Base-by-base conservation (phyloP, 1,140 invertebrate species). In the Drosophila sturtevanti region DNA sequence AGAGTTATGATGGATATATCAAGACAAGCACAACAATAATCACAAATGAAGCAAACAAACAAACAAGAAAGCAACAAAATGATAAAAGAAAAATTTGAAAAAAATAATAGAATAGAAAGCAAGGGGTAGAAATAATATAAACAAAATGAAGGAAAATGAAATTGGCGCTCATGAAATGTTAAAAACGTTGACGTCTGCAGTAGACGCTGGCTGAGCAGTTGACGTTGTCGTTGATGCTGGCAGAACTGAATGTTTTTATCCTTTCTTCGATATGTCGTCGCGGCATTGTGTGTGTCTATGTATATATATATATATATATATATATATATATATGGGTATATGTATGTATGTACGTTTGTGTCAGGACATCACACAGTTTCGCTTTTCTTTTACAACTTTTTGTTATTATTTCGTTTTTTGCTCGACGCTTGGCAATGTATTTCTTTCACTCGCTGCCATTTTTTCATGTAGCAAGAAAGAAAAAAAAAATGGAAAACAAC, bases 381-480 rank as follows among this genome's bases (percentile, higher is more conserved):
- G 84, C 84, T 87, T 87, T 87, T 87, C 84, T 87, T 87, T 87
- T 87, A 82, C 84, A 89, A 86, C 82, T 87, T 87, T 89, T 87
- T 87, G 84, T 84, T 87, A 87, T 87, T 87, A 87, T 87, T 89
- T 87, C 82, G 82, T 79, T 87, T 87, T 87, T 89, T 87, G 76
- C 84, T 80, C 81, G 73, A 69, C 78, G 81, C 69, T 69, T 68
- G 54, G 76, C 72, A 87, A 87, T 87, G 84, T 89, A 87, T 87
- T 87, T 87, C 84, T 87, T 87, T 87, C 79, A 80, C 76, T 87
- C 74, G 84, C 84, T 89, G 69, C 68, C 73, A 71, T 89, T 87
- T 87, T 87, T 89, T 68, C 84, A 89, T 84, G 75, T 87, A 76
- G 63, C 69, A 54, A 63, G 22, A 44, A 48, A 21, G 14, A 21